These are phyloP conservation scores for Eurystomus gularis DNA, from an alignment of 2,113 vertebrate genomes.

Conservation along the genomic window DNA sequence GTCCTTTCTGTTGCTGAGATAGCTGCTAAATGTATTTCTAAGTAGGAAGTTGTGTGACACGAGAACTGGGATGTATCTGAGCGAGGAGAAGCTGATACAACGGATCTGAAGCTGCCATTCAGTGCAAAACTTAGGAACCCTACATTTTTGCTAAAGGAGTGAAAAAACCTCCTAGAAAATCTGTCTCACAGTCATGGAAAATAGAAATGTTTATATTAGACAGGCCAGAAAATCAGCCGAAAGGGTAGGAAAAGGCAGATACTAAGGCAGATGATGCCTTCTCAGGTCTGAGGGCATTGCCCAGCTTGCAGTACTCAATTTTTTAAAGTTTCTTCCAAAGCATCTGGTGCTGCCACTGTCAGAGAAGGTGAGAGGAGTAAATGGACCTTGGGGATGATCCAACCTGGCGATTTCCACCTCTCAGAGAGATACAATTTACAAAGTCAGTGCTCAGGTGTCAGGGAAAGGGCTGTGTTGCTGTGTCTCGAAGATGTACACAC, in stretches of 20 bases:
- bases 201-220: neutral
- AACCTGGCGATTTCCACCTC: neutral
- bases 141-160: neutral
- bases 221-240: neutral
- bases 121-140: neutral
- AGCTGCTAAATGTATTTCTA: neutral
- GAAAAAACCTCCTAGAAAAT: neutral
- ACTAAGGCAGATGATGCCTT: neutral
- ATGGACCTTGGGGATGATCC: neutral
- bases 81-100: neutral
- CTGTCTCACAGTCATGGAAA: neutral
- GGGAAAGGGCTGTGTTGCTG: neutral
- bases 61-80: neutral
- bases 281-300: neutral
- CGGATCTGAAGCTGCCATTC: neutral
- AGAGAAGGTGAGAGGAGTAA: neutral
- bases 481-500: rapidly evolving
- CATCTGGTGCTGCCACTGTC: neutral
- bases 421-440: neutral
- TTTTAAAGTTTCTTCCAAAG: neutral
- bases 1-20: neutral
- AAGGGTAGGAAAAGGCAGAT: neutral
- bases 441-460: neutral
- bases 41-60: neutral
- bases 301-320: neutral